Base-by-base conservation (phyloP, 1,140 invertebrate genomes). In the Leptopilina boulardi region DNA sequence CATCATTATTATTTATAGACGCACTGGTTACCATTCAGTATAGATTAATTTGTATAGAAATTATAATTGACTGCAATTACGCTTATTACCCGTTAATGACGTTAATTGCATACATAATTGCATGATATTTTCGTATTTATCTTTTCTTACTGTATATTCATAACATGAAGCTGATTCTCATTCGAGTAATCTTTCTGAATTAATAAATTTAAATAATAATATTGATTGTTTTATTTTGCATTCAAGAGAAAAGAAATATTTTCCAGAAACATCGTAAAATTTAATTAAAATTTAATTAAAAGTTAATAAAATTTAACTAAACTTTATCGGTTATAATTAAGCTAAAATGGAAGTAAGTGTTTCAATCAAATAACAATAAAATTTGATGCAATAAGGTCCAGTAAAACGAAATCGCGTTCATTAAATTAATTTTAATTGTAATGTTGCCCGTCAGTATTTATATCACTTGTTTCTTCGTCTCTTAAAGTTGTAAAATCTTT, bases 211-310 rank as follows among this genome's bases (percentile, higher is more conserved):
- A 15, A 13, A 47, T 3, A 13, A 47, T 47, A n/a, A 3, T 47
- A n/a, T 47, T 15, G 13, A 47, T 47, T 47, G n/a, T n/a, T 47
- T 47, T 47, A n/a, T 47, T n/a, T 47, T 34, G 30, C 30, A 13
- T 42, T 11, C 9, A 3, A 3, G 10, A 11, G 10, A 9, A 11
- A 42, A 9, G 13, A 42, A 42, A 42, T 42, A 2, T 42, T 42
- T 42, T n/a, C 13, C 3, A n/a, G 44, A n/a, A n/a, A n/a, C 15
- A 15, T 47, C 44, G 13, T 47, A 47, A 47, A 47, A 47, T n/a
- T 47, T 47, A 47, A 47, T 47, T 47, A 47, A 47, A 47, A 47
- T n/a, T 47, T 47, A 47, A 47, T 47, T 47, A 47, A 47, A 47
- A 47, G 1, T 4, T 47, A 47, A 47, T 47, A 15, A n/a, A 47